phyloP scores from a whole-genome alignment of 2,888 invertebrate species.

The Melanostoma mellinum region DNA sequence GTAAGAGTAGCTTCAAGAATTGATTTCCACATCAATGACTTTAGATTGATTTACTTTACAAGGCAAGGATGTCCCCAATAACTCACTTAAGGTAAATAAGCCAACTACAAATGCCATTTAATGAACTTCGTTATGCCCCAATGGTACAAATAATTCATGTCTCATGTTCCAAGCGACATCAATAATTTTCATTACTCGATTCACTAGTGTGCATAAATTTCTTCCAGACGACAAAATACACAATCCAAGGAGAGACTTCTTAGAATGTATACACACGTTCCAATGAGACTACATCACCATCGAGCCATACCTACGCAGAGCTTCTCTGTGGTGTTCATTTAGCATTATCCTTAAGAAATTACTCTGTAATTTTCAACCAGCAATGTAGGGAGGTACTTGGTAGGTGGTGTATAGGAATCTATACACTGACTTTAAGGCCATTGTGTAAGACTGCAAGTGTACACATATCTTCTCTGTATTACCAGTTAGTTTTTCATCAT shows the following conservation, averaged over 20 bases:
- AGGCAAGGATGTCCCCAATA: neutral
- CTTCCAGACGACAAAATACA: slow-evolving; percentile 44
- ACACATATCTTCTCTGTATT: slow-evolving; percentile 4
- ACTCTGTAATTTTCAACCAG: slow-evolving; percentile 19
- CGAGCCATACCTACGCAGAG: neutral
- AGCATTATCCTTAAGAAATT: slow-evolving; percentile 37
- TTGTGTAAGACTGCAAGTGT: neutral
- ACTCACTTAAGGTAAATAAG: slow-evolving; percentile 4
- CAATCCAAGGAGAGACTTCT: neutral
- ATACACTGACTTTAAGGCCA: slow-evolving; percentile 14
- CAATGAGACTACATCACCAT: neutral
- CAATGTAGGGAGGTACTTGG: neutral
- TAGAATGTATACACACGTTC: neutral
- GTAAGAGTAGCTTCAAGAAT: neutral
- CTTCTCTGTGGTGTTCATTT: neutral
- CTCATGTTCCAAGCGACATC: slow-evolving; percentile 6
- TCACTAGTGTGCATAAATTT: slow-evolving; percentile 46
- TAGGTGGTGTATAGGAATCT: neutral
- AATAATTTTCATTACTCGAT: slow-evolving; percentile 34
- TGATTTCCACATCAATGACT: neutral
- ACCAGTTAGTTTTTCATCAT: slow-evolving; percentile 43
- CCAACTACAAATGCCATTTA: slow-evolving; percentile 4
- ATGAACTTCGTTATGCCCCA: slow-evolving; percentile 2
- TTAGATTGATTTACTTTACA: neutral
- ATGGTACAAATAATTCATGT: slow-evolving; percentile 24